Evolutionary conservation across 37 sponge, comb jelly and placozoan genomes (phyloP).

Genomic region (Spongilla lacustris): DNA sequence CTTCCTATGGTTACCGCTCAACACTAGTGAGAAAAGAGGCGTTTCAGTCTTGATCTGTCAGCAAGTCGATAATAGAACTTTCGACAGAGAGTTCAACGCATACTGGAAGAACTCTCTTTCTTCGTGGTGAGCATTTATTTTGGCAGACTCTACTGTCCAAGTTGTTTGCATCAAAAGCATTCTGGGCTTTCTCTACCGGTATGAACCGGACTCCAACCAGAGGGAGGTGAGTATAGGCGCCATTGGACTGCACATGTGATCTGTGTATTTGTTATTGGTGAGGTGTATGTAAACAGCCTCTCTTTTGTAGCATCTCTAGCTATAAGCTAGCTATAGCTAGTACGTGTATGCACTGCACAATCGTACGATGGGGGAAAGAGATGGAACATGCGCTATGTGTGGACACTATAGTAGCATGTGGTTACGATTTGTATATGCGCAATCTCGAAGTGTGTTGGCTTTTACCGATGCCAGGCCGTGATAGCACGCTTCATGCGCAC

Average conservation of each 20-base stretch:
- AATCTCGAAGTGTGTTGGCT: no score
- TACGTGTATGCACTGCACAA: no score
- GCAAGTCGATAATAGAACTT: background rate
- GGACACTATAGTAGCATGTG: no score
- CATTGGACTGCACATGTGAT: background rate
- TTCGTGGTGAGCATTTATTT: background rate
- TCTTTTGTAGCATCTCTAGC: no score
- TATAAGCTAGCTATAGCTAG: no score
- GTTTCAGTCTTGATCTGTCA: background rate
- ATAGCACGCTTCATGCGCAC: no score
- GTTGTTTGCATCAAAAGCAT: background rate
- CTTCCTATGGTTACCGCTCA: slow-evolving; percentile 66
- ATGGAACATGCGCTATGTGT: no score
- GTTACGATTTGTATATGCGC: no score
- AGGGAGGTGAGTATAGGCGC: background rate
- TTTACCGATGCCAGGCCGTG: no score
- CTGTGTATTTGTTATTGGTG: no score
- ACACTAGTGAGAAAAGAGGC: slow-evolving; percentile 43
- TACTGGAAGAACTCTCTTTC: background rate
- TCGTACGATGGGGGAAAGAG: no score
- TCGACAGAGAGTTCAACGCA: background rate
- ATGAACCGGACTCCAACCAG: background rate
- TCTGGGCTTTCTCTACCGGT: background rate
- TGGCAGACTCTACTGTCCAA: background rate
- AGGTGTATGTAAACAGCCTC: no score